phyloP scores from a whole-genome alignment of 2,797 vertebrate genomes.

The Odontamblyopus rebecca region DNA sequence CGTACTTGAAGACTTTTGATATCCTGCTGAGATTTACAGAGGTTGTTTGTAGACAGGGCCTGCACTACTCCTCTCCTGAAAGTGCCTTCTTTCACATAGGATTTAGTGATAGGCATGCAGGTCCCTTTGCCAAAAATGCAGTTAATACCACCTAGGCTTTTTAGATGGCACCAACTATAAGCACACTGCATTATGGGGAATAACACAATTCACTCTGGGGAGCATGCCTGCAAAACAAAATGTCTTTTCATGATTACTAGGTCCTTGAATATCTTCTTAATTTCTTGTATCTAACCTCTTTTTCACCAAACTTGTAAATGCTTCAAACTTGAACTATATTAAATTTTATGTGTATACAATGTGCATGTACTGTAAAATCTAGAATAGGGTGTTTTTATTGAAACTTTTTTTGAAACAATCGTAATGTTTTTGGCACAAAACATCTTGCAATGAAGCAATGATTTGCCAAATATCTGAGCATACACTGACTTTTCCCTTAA shows the following conservation, averaged over 20 bases:
- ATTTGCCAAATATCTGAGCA: slow-evolving; percentile 53
- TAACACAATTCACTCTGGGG: slow-evolving; percentile 47
- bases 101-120: slow-evolving; percentile 67
- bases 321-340: slow-evolving; percentile 60
- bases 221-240: slow-evolving; percentile 59
- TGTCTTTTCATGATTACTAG: slow-evolving; percentile 39
- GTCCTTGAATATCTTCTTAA: slow-evolving; percentile 54
- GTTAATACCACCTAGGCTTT: slow-evolving; percentile 48
- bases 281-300: slow-evolving; percentile 65
- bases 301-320: slow-evolving; percentile 71
- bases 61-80: slow-evolving; percentile 67
- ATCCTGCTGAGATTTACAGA: slow-evolving; percentile 44
- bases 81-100: slow-evolving; percentile 79
- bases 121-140: slow-evolving; percentile 56
- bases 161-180: slow-evolving; percentile 38
- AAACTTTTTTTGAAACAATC: slow-evolving; percentile 39
- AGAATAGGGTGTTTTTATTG: slow-evolving; percentile 75
- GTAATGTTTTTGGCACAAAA: slow-evolving; percentile 57
- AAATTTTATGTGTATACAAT: slow-evolving; percentile 74
- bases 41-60: slow-evolving; percentile 48
- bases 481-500: slow-evolving; percentile 48
- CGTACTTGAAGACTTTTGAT: slow-evolving; percentile 57
- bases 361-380: slow-evolving; percentile 73
- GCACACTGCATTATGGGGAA: slow-evolving; percentile 64
- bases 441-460: slow-evolving; percentile 44